Conservation (phyloP, 2,797 vertebrate species). For the Enteromius paludinosus region DNA sequence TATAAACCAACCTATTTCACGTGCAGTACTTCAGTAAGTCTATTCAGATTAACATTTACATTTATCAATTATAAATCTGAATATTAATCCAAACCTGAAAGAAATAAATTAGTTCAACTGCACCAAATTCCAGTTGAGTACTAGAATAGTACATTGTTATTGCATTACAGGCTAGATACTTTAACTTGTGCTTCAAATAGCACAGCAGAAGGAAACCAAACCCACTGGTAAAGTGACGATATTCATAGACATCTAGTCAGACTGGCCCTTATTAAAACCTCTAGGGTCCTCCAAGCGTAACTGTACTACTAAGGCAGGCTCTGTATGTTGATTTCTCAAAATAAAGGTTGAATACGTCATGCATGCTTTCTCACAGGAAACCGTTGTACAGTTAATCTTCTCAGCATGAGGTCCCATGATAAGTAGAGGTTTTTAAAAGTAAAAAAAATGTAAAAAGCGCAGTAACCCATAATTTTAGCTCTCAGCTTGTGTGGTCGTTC, state of each 20-base stretch:
- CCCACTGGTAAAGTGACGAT: neutral
- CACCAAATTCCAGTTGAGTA: neutral
- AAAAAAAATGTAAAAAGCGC: slow-evolving; percentile 2
- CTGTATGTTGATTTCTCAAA: slow-evolving; percentile 20
- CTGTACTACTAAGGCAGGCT: neutral
- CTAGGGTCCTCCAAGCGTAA: neutral
- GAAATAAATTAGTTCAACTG: neutral
- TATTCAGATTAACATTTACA: neutral
- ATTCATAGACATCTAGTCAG: neutral
- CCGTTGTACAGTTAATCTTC: slow-evolving; percentile 14
- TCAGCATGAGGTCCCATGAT: slow-evolving; percentile 15
- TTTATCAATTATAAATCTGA: neutral
- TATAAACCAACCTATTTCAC: neutral
- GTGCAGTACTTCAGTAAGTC: neutral
- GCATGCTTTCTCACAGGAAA: slow-evolving; percentile 36
- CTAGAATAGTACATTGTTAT: neutral
- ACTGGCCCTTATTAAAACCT: neutral
- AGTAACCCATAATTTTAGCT: slow-evolving; percentile 39
- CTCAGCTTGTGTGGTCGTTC: slow-evolving; percentile 53
- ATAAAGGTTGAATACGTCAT: neutral
- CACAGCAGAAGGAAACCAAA: slow-evolving; percentile 1
- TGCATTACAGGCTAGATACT: neutral
- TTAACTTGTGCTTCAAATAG: slow-evolving; percentile 10
- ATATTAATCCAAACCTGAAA: neutral
- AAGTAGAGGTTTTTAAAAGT: slow-evolving; percentile 26